phyloP scores from a whole-genome alignment of 2,888 invertebrate genomes.

The Drosophila nr. perissopoda region DNA sequence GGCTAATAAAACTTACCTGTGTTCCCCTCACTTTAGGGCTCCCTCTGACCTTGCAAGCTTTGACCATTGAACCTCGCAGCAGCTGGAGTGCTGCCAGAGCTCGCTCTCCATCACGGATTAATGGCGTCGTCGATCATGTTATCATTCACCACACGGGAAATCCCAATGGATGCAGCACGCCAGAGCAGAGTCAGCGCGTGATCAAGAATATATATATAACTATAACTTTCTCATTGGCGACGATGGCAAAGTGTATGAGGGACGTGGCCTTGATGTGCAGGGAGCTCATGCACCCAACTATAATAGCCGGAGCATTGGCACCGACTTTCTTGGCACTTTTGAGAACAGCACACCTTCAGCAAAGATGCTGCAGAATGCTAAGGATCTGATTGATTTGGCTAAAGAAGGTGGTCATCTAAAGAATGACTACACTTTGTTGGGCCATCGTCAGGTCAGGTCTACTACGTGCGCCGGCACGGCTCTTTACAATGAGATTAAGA shows the following conservation, averaged over 20 bases:
- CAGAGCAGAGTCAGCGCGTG: conserved; percentile 86
- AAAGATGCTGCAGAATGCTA: conserved; percentile 87
- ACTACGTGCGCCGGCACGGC: conserved; percentile 89
- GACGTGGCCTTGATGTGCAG: conserved; percentile 89
- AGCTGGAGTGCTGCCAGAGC: conserved; percentile 87
- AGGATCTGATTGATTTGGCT: conserved; percentile 87
- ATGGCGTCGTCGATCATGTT: conserved; percentile 88
- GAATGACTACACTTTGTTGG: conserved; percentile 87
- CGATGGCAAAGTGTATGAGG: conserved; percentile 90
- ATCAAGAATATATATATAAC: conserved; percentile 90
- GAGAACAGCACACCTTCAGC: conserved; percentile 86
- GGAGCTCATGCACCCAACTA: conserved; percentile 90
- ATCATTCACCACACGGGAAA: conserved; percentile 90
- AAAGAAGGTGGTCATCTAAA: conserved; percentile 87
- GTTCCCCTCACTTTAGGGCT: conserved; percentile 34
- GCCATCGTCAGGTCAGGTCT: conserved; percentile 87
- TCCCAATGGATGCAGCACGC: conserved; percentile 87
- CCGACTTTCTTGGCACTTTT: conserved; percentile 88
- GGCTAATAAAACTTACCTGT: not conserved
- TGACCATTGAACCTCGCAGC: conserved; percentile 82
- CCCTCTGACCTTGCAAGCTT: conserved; percentile 33
- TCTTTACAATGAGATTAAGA: conserved; percentile 87
- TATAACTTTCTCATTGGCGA: conserved; percentile 90
- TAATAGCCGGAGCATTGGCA: conserved; percentile 89
- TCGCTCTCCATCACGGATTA: conserved; percentile 84